phyloP scores from a whole-genome alignment of 2,888 invertebrate species.

The Watsonalla binaria region DNA sequence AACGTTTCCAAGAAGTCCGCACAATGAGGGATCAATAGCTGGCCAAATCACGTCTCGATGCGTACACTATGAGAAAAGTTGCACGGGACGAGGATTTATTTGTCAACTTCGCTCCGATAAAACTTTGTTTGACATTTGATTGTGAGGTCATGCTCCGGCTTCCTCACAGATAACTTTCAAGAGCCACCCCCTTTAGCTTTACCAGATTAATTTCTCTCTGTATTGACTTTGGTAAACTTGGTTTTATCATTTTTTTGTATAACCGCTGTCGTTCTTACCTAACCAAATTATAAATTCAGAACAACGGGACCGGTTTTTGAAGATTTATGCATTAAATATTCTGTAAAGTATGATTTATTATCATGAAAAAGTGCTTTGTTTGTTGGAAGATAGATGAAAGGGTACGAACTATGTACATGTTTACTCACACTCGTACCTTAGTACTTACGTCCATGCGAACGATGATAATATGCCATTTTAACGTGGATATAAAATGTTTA shows the following conservation, averaged over 20 bases:
- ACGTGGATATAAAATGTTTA: too few species aligned
- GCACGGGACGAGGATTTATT: constrained; percentile 60
- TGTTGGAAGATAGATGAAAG: too few species aligned
- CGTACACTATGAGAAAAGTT: constrained; percentile 67
- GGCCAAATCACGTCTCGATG: constrained; percentile 44
- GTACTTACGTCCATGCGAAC: too few species aligned
- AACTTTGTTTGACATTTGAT: constrained; percentile 75
- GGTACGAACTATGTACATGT: too few species aligned
- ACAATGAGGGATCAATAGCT: constrained; percentile 6
- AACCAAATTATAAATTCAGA: constrained; percentile 16
- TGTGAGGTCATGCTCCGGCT: constrained; percentile 59
- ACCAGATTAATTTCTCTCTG: constrained; percentile 46
- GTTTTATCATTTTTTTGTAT: constrained; percentile 29
- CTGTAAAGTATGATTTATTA: not conserved
- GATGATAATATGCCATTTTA: too few species aligned
- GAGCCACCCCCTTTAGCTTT: constrained; percentile 39
- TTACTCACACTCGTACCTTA: too few species aligned
- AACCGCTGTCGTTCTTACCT: constrained; percentile 15
- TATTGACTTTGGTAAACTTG: constrained; percentile 31
- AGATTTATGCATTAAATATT: not conserved
- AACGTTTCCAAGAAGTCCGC: constrained; percentile 5
- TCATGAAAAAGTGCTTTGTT: not conserved
- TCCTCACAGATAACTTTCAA: constrained; percentile 50
- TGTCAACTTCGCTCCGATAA: constrained; percentile 74
- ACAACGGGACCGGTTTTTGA: not conserved